A percentile compares a stretch with the other conserved stretches of the same genome.
Evolutionary conservation across 2,797 vertebrate genomes (phyloP).

Genomic region (Melanotaenia nigrans): DNA sequence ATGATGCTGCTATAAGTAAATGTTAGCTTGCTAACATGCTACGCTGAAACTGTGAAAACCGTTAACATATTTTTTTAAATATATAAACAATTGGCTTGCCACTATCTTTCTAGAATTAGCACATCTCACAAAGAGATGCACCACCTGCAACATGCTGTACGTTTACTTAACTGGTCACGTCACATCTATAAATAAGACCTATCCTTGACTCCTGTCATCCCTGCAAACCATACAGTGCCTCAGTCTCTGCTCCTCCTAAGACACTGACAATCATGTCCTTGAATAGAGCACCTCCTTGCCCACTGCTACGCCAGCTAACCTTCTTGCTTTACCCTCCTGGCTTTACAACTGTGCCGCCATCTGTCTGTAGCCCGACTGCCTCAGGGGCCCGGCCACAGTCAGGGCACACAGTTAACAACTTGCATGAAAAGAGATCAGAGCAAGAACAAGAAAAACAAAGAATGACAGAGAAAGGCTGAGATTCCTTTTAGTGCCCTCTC

Average conservation of each 20-base stretch:
- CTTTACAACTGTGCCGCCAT: conserved; percentile 82
- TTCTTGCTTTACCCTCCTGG: conserved; percentile 73
- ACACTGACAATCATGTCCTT: conserved; percentile 63
- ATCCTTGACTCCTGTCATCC: conserved; percentile 24
- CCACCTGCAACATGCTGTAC: neutral
- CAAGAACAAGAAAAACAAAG: conserved; percentile 13
- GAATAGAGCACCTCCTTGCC: conserved; percentile 62
- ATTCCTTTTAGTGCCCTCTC: neutral
- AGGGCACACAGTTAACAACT: conserved; percentile 52
- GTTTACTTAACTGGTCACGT: conserved; percentile 15
- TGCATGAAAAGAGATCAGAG: conserved; percentile 24
- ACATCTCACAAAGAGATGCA: neutral
- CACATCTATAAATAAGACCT: conserved; percentile 42
- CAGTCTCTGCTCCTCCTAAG: conserved; percentile 15
- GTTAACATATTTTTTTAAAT: neutral
- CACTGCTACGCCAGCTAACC: conserved; percentile 61
- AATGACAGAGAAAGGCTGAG: conserved; percentile 26
- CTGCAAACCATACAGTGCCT: conserved; percentile 16
- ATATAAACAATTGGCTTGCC: neutral
- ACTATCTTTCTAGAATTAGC: neutral
- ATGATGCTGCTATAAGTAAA: neutral
- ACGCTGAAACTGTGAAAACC: neutral
- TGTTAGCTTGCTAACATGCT: conserved; percentile 1
- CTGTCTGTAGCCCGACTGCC: conserved; percentile 75
- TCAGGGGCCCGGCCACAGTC: conserved; percentile 64